Percentiles rank a stretch among this genome's conserved stretches.
Conservation (phyloP, 2,113 vertebrate species). For the Tachycineta bicolor region DNA sequence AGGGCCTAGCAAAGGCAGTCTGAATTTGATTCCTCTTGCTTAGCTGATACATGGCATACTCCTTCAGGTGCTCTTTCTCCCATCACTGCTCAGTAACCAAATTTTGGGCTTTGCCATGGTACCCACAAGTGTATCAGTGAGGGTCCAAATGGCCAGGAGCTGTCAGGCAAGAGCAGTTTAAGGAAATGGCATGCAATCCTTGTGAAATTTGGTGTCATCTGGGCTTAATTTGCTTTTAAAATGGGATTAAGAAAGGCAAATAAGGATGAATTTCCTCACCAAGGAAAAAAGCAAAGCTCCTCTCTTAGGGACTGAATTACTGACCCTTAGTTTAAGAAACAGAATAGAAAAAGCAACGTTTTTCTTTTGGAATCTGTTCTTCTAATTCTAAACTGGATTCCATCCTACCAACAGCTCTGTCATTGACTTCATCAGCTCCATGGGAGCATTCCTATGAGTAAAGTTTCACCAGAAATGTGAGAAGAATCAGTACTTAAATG, state of each 20-base stretch:
- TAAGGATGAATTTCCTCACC: not conserved
- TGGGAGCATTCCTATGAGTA: not conserved
- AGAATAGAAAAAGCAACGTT: fast-evolving
- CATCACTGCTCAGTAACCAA: not conserved
- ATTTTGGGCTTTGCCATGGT: not conserved
- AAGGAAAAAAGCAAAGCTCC: not conserved
- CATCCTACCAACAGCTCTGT: not conserved
- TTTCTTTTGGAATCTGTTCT: not conserved
- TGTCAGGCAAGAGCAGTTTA: not conserved
- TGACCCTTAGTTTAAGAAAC: not conserved
- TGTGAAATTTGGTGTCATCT: not conserved
- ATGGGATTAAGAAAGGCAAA: not conserved
- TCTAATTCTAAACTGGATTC: not conserved
- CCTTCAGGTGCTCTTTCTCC: not conserved
- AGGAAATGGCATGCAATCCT: not conserved
- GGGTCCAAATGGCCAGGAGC: too few relatives aligned
- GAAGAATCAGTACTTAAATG: not conserved
- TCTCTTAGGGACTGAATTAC: not conserved
- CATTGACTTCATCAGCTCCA: not conserved
- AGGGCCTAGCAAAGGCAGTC: not conserved
- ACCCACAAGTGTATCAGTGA: not conserved
- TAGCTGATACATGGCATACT: not conserved
- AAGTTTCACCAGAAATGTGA: not conserved
- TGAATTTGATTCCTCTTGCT: not conserved
- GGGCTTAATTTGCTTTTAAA: not conserved